Evolutionary conservation across 2,888 invertebrate species (phyloP), one percentile per base, ranked within the genome.

Genomic region (Rotaria macrura): DNA sequence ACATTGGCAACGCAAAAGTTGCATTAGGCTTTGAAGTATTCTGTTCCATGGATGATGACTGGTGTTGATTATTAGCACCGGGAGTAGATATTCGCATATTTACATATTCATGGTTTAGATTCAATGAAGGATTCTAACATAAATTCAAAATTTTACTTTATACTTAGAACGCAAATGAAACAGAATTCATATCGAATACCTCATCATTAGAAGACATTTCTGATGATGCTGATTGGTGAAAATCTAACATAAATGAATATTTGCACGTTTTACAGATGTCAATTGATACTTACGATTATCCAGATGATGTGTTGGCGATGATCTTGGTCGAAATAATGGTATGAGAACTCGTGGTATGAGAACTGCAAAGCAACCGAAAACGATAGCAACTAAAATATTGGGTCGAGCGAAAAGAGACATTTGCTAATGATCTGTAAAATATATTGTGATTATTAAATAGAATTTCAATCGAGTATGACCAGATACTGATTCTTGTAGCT

Each of bases 1-100:
- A 86, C 23, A 86, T 83, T 43, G 86, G 86, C 43, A 86, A 57
- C 10, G 84, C 74, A 72, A 86, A 85, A n/a, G 83, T 86, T 14
- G 83, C 23, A 52, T 34, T n/a, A 47, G 83, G 65, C 49, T 86
- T 86, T 49, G 40, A 20, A 34, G n/a, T n/a, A n/a, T 29, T 52
- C 43, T 5, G 14, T 83, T 47, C 17, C 14, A 43, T n/a, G 12
- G 9, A 12, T 23, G n/a, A 12, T 47, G 47, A 3, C 20, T n/a
- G 47, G n/a, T 83, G n/a, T 47, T 17, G 25, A 49, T 4, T 49
- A 23, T 54, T 47, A 34, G 34, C 20, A 34, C n/a, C 7, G 3
- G n/a, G 3, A 20, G 20, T 20, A 20, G 9, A 34, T n/a, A 49
- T 43, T 34, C 29, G 34, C 40, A 25, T 83, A 40, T 38, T 38